phyloP scores from a whole-genome alignment of 2,888 invertebrate species.

The Formica aserva region DNA sequence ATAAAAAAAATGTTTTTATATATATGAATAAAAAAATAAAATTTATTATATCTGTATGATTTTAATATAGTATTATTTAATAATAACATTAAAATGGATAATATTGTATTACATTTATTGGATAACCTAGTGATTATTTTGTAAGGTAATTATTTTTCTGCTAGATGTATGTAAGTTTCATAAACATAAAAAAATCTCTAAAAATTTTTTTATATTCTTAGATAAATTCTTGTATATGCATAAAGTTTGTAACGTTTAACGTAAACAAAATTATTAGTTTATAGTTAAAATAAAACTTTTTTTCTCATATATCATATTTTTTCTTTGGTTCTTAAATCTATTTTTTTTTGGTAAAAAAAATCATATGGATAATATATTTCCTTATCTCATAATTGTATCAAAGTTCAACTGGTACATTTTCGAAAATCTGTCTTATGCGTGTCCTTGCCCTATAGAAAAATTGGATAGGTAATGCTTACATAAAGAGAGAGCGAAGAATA shows the following conservation, averaged over 20 bases:
- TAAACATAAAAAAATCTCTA: neutral
- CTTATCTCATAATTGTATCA: conserved; percentile 5
- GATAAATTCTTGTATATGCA: neutral
- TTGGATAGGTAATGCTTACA: neutral
- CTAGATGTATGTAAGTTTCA: neutral
- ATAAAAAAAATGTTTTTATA: neutral
- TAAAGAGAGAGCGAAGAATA: neutral
- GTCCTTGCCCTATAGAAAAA: conserved; percentile 23
- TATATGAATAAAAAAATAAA: neutral
- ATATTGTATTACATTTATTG: neutral
- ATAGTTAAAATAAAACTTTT: neutral
- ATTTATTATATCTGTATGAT: neutral
- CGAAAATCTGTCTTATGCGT: neutral
- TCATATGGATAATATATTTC: neutral
- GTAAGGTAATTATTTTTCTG: neutral
- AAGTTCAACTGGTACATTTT: neutral
- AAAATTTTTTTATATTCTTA: neutral
- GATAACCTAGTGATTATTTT: neutral
- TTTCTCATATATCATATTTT: neutral
- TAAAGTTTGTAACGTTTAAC: neutral
- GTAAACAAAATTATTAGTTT: neutral
- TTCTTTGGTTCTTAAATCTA: neutral
- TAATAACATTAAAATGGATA: neutral
- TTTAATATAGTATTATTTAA: neutral
- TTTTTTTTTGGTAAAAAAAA: neutral